These are phyloP conservation scores for Trichonephila inaurata DNA, from an alignment of 1,140 invertebrate genomes.

Conservation along the genomic window DNA sequence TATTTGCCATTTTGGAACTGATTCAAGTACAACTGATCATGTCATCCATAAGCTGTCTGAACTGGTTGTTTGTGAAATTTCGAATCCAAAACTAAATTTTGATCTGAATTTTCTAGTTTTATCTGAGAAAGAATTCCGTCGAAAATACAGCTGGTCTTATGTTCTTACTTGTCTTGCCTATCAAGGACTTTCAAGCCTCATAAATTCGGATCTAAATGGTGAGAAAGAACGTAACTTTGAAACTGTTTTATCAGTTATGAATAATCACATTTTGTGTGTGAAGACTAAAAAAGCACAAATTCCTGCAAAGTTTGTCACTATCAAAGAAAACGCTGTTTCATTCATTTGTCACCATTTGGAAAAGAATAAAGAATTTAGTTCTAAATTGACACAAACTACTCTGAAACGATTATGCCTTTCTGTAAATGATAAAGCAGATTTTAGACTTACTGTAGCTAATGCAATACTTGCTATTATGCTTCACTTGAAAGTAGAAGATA, in stretches of 20 bases:
- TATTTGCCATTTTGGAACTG: slow-evolving; percentile 82
- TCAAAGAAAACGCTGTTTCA: slow-evolving; percentile 82
- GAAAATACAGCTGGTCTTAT: background rate
- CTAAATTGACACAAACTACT: slow-evolving; percentile 81
- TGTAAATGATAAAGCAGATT: slow-evolving; percentile 84
- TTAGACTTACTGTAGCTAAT: slow-evolving; percentile 83
- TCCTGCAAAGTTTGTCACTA: slow-evolving; percentile 80
- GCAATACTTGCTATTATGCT: slow-evolving; percentile 82
- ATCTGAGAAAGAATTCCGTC: background rate
- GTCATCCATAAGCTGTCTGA: slow-evolving; percentile 82
- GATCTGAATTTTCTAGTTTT: background rate
- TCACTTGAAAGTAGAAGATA: slow-evolving; percentile 80
- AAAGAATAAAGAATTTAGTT: slow-evolving; percentile 80
- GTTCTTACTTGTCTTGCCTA: slow-evolving; percentile 82
- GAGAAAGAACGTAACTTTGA: slow-evolving; percentile 81
- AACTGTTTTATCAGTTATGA: slow-evolving; percentile 82
- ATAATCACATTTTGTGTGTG: slow-evolving; percentile 82
- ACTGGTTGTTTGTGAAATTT: slow-evolving; percentile 78
- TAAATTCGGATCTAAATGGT: slow-evolving; percentile 83
- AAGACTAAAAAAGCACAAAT: slow-evolving; percentile 80
- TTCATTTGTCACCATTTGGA: slow-evolving; percentile 83
- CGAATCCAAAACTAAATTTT: slow-evolving; percentile 63
- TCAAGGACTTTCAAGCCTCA: slow-evolving; percentile 80
- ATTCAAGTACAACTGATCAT: slow-evolving; percentile 82
- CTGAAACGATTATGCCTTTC: slow-evolving; percentile 84